Percentiles rank a stretch among this genome's conserved stretches.
phyloP scores from a whole-genome alignment of 2,113 vertebrate genomes.

The Sterna hirundo region DNA sequence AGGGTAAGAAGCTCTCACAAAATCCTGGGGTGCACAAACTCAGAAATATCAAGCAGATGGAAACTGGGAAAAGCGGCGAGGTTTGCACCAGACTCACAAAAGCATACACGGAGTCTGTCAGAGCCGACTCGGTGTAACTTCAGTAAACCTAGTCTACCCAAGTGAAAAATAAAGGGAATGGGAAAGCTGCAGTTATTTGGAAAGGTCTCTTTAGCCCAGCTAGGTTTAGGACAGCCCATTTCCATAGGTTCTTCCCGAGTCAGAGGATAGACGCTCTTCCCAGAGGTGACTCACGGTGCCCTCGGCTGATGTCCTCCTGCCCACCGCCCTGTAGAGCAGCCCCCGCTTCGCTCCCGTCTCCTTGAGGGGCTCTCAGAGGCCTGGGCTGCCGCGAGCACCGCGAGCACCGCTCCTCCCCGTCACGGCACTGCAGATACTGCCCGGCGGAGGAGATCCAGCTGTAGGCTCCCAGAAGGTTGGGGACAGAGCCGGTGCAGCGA shows the following conservation, averaged over 20 bases:
- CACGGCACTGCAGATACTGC: background rate
- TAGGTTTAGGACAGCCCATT: background rate
- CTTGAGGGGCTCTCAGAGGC: rapidly evolving
- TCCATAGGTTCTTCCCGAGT: background rate
- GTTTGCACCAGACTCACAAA: background rate
- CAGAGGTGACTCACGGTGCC: background rate
- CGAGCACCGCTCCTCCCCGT: background rate
- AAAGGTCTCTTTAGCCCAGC: background rate
- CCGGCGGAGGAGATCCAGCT: background rate
- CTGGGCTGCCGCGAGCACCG: too few relatives aligned
- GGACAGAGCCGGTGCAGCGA: background rate
- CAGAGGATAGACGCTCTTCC: background rate
- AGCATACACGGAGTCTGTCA: background rate
- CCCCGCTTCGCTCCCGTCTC: background rate
- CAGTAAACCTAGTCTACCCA: background rate
- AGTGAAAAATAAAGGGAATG: background rate
- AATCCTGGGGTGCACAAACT: background rate
- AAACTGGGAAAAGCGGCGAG: background rate
- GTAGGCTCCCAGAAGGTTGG: background rate
- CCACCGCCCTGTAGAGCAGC: background rate
- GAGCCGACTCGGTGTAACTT: background rate
- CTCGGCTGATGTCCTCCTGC: background rate
- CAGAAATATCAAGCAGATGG: background rate
- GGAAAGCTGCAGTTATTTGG: too few relatives aligned
- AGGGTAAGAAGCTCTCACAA: background rate